Percentiles rank a stretch among this genome's conserved stretches.
Evolutionary conservation across 1,140 invertebrate genomes (phyloP).

Genomic region (Copidosoma floridanum): DNA sequence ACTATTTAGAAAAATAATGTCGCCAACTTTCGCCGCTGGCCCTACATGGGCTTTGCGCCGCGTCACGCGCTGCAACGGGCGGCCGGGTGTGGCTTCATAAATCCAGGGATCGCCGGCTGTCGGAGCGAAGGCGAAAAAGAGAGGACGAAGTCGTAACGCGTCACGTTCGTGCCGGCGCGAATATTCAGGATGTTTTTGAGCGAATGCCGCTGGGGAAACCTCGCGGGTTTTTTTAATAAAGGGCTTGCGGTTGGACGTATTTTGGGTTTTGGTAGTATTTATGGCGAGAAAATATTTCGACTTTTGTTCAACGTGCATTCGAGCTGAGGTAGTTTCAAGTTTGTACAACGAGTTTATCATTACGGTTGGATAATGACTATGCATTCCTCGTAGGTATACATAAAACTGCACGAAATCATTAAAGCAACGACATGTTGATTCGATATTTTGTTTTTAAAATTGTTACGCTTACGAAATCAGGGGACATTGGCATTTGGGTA

Average conservation of each 20-base stretch:
- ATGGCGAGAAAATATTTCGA: too few species aligned
- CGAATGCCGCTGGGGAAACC: background rate
- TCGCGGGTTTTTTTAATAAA: background rate
- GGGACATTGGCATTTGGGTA: too few species aligned
- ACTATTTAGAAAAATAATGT: conserved; percentile 55
- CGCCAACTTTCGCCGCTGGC: conserved; percentile 39
- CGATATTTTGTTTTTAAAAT: too few species aligned
- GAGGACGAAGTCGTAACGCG: conserved; percentile 32
- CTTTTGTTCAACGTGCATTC: too few species aligned
- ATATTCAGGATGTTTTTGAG: background rate
- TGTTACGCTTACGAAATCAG: too few species aligned
- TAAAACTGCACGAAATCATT: too few species aligned
- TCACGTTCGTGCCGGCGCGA: conserved; percentile 19
- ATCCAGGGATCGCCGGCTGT: conserved; percentile 32
- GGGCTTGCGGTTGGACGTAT: background rate
- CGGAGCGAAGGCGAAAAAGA: too few species aligned
- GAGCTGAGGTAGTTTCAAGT: too few species aligned
- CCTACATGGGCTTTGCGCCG: conserved; percentile 21
- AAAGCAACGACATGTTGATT: too few species aligned
- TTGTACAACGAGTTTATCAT: too few species aligned
- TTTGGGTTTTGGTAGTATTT: background rate
- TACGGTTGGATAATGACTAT: too few species aligned
- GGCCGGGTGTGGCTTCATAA: conserved; percentile 36
- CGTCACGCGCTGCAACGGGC: background rate
- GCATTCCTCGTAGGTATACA: too few species aligned